Base-by-base conservation (phyloP, 1,140 invertebrate genomes). In the Ips nitidus region DNA sequence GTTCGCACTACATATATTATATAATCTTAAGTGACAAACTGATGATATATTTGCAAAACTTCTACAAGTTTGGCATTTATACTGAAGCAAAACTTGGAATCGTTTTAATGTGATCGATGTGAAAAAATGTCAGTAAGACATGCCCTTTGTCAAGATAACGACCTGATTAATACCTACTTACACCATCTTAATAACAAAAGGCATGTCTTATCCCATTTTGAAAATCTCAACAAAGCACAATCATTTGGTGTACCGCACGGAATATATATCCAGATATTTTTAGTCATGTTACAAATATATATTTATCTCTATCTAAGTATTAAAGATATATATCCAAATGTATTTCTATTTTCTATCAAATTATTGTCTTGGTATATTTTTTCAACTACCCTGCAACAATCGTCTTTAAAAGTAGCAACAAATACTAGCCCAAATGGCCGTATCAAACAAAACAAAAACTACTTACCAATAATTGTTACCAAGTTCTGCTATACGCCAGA, bases 71-170 rank as follows among this genome's bases (percentile, higher is more conserved):
- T 22, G 22, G 22, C 22, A 22, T 22, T 22, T 22, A 22, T 22
- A 22, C 22, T 22, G 22, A 22, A 22, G 22, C 22, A 22, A 22
- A 22, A 22, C 22, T 22, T 22, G 22, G 22, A 22, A 22, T 22
- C 22, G 22, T 22, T 50, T 38, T 68, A 71, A 73, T 78, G 74
- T 79, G 76, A 77, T 76, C 70, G 73, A 73, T 78, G 75, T 78
- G 76, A 70, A 77, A 75, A 77, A 74, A 62, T 55, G 62, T 45
- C 59, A 58, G 52, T 69, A 74, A 66, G 70, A 50, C 69, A 59
- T 62, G 73, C 72, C 73, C 66, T 61, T 71, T 57, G 66, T 67
- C 53, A 69, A 72, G 78, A 80, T 80, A 79, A 79, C 79, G 79
- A 80, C 79, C 78, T 80, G 79, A 79, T 22, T 22, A 22, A 22